These are phyloP conservation scores for Parazoanthus swiftii DNA, from an alignment of 92 coral and sea anemone genomes.

Conservation along the genomic window DNA sequence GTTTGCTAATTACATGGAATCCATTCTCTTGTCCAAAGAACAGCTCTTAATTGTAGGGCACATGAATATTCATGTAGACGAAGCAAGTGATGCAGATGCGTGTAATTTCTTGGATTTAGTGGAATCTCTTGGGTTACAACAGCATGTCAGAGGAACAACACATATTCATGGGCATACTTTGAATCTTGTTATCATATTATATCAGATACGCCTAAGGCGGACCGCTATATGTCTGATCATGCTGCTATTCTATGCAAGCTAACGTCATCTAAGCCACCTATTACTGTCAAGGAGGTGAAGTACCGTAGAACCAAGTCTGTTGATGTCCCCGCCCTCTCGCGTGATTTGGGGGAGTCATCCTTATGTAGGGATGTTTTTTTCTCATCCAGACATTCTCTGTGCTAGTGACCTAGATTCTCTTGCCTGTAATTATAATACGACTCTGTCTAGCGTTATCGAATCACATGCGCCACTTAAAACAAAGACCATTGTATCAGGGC, in stretches of 20 bases:
- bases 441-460: no score
- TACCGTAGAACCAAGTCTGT: no score
- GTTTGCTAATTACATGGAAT: slow-evolving; percentile 45
- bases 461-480: no score
- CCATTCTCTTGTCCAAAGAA: slow-evolving; percentile 47
- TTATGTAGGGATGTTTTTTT: no score
- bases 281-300: not conserved
- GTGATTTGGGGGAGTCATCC: no score
- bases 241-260: slow-evolving; percentile 45
- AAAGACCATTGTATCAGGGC: no score
- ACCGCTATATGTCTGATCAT: slow-evolving; percentile 56
- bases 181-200: slow-evolving; percentile 43
- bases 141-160: slow-evolving; percentile 53
- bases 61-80: slow-evolving; percentile 52
- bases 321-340: no score
- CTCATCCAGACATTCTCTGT: no score
- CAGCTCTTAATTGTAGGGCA: slow-evolving; percentile 53
- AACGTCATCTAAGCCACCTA: slow-evolving; percentile 45
- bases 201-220: slow-evolving; percentile 35
- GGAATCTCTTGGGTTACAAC: slow-evolving; percentile 46
- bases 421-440: no score
- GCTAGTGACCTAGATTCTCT: no score
- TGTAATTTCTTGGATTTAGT: slow-evolving; percentile 46
- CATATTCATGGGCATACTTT: slow-evolving; percentile 56
- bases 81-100: slow-evolving; percentile 51